These are phyloP conservation scores for Battus philenor DNA, from an alignment of 1,140 invertebrate genomes.

Conservation along the genomic window DNA sequence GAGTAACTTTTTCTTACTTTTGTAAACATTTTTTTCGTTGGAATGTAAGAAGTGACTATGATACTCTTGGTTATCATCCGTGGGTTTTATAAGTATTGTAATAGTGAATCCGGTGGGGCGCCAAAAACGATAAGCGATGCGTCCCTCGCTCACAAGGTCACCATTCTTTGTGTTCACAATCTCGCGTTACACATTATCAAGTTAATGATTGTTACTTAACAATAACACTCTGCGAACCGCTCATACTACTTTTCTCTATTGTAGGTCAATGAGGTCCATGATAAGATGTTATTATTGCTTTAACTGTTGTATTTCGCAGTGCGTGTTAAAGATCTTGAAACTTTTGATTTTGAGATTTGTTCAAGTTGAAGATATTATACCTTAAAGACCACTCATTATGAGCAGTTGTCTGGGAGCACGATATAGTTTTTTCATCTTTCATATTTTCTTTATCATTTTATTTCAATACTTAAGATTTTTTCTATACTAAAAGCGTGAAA, in stretches of 20 bases:
- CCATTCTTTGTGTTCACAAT: conserved; percentile 58
- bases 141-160: conserved; percentile 54
- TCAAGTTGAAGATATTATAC: too few species aligned
- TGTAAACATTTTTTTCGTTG: conserved; percentile 61
- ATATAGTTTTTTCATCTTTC: too few species aligned
- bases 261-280: conserved; percentile 39
- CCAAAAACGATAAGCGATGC: conserved; percentile 35
- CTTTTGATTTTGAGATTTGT: too few species aligned
- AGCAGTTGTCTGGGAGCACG: too few species aligned
- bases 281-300: conserved; percentile 32
- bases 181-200: conserved; percentile 51
- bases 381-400: too few species aligned
- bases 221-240: conserved; percentile 56
- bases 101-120: conserved; percentile 50
- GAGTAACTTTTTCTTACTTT: conserved; percentile 46
- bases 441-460: too few species aligned
- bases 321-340: conserved; percentile 7
- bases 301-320: conserved; percentile 12
- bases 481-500: too few species aligned
- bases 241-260: conserved; percentile 34
- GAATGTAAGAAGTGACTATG: conserved; percentile 55
- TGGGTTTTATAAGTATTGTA: conserved; percentile 69
- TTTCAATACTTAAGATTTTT: too few species aligned
- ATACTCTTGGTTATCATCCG: conserved; percentile 49
- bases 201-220: conserved; percentile 58